Base-by-base conservation (phyloP, 1,140 invertebrate genomes). In the Lordiphosa mommai region DNA sequence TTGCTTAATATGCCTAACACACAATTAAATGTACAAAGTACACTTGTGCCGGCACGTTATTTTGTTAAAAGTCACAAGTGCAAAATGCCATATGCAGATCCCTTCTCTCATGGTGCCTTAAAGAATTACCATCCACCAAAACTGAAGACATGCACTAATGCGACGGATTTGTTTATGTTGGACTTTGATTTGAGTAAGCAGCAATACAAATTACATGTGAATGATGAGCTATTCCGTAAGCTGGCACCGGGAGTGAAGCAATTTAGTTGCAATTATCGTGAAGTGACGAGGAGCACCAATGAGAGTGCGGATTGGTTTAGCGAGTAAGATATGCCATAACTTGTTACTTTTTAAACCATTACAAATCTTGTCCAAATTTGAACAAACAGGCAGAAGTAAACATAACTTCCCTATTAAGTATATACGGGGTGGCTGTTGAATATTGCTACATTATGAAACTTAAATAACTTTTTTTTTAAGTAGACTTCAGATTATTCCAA, bases 51-150 rank as follows among this genome's bases (percentile, higher is more conserved):
- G 3, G 3, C 36, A 1, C 30, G 55, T 0, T 74, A 60, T 20
- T 77, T 72, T 47, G 72, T 77, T 0, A 37, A 36, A 10, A 77
- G 36, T 44, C 10, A 13, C 2, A 68, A 50, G 10, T 77, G 72
- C 13, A 56, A 47, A 7, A 70, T 76, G 34, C 72, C 53, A 1
- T 58, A 53, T 36, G 51, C 32, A 1, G 71, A 76, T 60, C 60
- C 59, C 3, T 61, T 61, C 10, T 65, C 65, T 1, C 30, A 2
- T 0, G 55, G 46, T 8, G 37, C 13, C 0, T 5, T 61, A 1
- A 23, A 16, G 0, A 30, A 69, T 4, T 48, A 44, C 12, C 12
- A 13, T 4, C 59, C 65, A 16, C 20, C 47, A 1, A 30, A 51
- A 5, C 32, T 41, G 4, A 46, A 32, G 17, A 34, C 8, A 0